Conservation (phyloP, 2,113 vertebrate species). For the Excalfactoria chinensis region DNA sequence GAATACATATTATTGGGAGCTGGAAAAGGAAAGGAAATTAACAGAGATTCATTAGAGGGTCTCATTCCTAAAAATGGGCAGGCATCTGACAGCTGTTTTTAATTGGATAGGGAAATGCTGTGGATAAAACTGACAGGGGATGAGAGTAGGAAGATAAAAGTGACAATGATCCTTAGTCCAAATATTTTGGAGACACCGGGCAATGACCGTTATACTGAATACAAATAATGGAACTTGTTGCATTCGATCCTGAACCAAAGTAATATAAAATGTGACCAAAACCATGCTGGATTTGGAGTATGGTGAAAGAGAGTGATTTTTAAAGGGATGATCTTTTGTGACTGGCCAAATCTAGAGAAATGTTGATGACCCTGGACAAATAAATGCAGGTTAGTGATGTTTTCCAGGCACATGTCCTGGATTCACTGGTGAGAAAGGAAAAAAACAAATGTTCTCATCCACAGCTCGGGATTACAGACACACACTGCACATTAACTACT, state of each 20-base stretch:
- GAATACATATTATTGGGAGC: constrained; percentile 88
- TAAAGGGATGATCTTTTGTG: constrained; percentile 31
- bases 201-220: not conserved
- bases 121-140: constrained; percentile 59
- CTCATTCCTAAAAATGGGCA: constrained; percentile 64
- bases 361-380: constrained; percentile 40
- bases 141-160: constrained; percentile 29
- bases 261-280: not conserved
- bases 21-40: constrained; percentile 87
- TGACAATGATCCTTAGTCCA: constrained; percentile 48
- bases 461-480: not conserved
- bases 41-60: constrained; percentile 81
- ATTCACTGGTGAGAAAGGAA: not conserved
- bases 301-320: constrained; percentile 33
- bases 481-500: not conserved
- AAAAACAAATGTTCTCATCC: not conserved
- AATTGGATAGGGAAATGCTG: constrained; percentile 67
- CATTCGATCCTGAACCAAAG: constrained; percentile 25
- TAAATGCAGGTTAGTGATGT: constrained; percentile 25
- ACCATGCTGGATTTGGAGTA: constrained; percentile 27
- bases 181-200: not conserved
- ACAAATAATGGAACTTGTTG: constrained; percentile 28
- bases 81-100: constrained; percentile 69
- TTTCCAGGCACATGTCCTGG: constrained; percentile 14
- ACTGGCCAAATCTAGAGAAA: constrained; percentile 42